phyloP scores from a whole-genome alignment of 1,140 invertebrate genomes.

The Caligus rogercresseyi region DNA sequence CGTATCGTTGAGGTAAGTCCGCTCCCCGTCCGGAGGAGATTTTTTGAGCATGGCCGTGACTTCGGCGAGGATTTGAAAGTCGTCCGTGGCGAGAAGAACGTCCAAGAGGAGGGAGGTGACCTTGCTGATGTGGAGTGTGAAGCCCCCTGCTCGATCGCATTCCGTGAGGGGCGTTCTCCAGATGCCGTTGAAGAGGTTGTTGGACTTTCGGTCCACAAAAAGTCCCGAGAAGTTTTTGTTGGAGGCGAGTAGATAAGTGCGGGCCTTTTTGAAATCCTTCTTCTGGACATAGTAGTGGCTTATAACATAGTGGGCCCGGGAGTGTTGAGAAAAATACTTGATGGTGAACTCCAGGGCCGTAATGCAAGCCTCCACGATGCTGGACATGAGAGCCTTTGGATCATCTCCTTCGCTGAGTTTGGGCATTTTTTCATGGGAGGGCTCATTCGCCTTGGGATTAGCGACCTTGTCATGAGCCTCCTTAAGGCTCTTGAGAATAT shows the following conservation, averaged over 20 bases:
- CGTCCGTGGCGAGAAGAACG: constrained; percentile 53
- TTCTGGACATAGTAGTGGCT: constrained; percentile 64
- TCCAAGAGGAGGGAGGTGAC: constrained; percentile 60
- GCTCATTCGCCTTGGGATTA: constrained; percentile 28
- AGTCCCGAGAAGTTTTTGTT: constrained; percentile 38
- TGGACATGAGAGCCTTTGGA: constrained; percentile 30
- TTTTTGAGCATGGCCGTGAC: constrained; percentile 55
- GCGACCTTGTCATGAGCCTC: constrained; percentile 22
- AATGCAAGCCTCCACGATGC: constrained; percentile 38
- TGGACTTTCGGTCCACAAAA: constrained; percentile 60
- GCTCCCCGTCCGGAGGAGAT: constrained; percentile 53
- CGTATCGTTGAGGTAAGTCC: constrained; percentile 28
- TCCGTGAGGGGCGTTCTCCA: constrained; percentile 77
- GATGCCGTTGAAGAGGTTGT: constrained; percentile 62
- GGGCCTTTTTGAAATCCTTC: constrained; percentile 39
- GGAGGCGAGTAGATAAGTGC: constrained; percentile 42
- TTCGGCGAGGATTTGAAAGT: constrained; percentile 59
- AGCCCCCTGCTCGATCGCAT: constrained; percentile 74
- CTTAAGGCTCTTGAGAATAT: constrained; percentile 22
- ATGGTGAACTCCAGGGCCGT: constrained; percentile 63
- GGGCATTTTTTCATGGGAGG: constrained; percentile 21
- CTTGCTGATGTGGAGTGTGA: constrained; percentile 72
- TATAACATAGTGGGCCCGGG: constrained; percentile 73
- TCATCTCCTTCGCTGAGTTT: constrained; percentile 27
- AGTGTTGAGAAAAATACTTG: constrained; percentile 67